These are phyloP conservation scores for Schizopygopsis pylzovi DNA, from an alignment of 2,797 vertebrate genomes.

Conservation along the genomic window DNA sequence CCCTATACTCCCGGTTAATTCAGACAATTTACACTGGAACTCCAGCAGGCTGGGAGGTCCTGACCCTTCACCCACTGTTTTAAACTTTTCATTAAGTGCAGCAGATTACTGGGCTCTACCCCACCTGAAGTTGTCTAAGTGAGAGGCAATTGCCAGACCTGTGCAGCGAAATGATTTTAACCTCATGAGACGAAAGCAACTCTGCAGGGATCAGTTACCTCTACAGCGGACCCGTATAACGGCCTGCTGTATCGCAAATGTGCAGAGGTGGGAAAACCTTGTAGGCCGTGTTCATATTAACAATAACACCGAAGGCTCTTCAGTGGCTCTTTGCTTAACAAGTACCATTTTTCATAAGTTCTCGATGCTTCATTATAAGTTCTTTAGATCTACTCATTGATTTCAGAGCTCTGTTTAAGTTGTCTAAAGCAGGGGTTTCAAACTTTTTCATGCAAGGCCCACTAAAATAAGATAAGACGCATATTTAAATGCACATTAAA, in stretches of 20 bases:
- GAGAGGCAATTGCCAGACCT: slow-evolving; percentile 60
- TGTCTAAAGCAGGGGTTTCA: not conserved
- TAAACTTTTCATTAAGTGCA: slow-evolving; percentile 86
- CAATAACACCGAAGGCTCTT: not conserved
- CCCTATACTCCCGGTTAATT: slow-evolving; percentile 84
- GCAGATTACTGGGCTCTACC: slow-evolving; percentile 69
- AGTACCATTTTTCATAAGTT: not conserved
- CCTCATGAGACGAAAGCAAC: slow-evolving; percentile 53
- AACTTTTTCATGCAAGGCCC: not conserved
- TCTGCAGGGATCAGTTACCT: slow-evolving; percentile 56
- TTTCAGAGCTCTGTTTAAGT: not conserved
- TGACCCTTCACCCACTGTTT: slow-evolving; percentile 81
- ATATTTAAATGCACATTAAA: not conserved
- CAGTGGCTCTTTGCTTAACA: not conserved
- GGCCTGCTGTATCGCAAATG: slow-evolving; percentile 15
- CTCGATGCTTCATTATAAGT: not conserved
- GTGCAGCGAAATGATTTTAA: slow-evolving; percentile 60
- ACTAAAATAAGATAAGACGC: not conserved
- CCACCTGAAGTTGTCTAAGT: slow-evolving; percentile 63
- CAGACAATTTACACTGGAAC: slow-evolving; percentile 84
- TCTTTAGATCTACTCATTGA: not conserved
- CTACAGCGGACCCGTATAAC: slow-evolving; percentile 42
- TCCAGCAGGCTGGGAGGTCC: slow-evolving; percentile 75
- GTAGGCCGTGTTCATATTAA: not conserved
- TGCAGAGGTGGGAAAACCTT: slow-evolving; percentile 29